Conservation (phyloP, 1,140 invertebrate genomes). For the Diabrotica virgifera region DNA sequence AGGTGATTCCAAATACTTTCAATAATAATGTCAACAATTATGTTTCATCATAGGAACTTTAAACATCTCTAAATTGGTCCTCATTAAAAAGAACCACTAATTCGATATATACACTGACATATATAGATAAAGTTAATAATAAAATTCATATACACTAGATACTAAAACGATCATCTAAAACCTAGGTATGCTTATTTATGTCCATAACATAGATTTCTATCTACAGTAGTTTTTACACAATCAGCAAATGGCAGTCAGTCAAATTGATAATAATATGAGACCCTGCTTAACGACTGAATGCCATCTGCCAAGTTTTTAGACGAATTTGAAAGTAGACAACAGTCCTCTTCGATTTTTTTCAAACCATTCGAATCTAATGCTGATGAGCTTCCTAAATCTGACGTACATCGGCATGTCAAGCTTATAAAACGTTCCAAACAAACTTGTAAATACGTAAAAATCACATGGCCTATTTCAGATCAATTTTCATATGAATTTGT, state of each 20-base stretch:
- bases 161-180: slow-evolving; percentile 36
- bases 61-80: slow-evolving; percentile 44
- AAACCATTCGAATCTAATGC: no score
- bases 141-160: slow-evolving; percentile 39
- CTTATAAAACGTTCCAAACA: no score
- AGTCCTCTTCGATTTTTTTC: no score
- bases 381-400: no score
- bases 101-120: slow-evolving; percentile 42
- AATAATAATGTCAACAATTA: slow-evolving; percentile 32
- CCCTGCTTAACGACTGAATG: slow-evolving; percentile 48
- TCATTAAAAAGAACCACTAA: slow-evolving; percentile 43
- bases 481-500: no score
- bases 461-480: no score
- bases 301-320: slow-evolving; percentile 32
- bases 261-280: slow-evolving; percentile 46
- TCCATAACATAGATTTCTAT: slow-evolving; percentile 29
- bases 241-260: slow-evolving; percentile 39
- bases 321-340: no score
- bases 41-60: slow-evolving; percentile 43
- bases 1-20: background rate
- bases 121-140: slow-evolving; percentile 31
- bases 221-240: slow-evolving; percentile 36
- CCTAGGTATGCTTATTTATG: slow-evolving; percentile 30
- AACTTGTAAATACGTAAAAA: no score
- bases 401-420: no score